These are phyloP conservation scores for Mesoclemmys tuberculata DNA, from an alignment of 2,113 vertebrate species.

Conservation along the genomic window DNA sequence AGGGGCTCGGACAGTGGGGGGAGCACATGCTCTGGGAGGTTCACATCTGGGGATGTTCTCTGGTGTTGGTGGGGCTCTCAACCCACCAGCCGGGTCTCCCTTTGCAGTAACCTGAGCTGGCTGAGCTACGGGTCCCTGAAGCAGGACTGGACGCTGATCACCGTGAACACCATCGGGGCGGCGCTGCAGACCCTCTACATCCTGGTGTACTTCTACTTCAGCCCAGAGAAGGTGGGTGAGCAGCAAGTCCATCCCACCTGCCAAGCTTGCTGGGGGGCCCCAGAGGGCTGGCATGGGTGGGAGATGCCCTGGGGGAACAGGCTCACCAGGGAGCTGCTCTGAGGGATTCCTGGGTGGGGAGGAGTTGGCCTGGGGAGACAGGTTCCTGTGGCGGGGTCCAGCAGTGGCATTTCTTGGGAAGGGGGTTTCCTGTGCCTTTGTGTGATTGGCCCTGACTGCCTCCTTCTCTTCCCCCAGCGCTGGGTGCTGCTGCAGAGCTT, in stretches of 20 bases:
- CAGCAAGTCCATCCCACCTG: neutral
- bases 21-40: neutral
- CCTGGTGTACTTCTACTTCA: conserved; percentile 84
- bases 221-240: conserved; percentile 82
- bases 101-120: conserved; percentile 91
- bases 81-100: neutral
- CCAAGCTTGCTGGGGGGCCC: neutral
- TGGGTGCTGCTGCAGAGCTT: conserved; percentile 69
- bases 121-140: conserved; percentile 91
- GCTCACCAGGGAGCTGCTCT: neutral
- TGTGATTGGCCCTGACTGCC: neutral
- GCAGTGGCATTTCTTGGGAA: neutral
- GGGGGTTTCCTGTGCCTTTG: neutral
- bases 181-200: conserved; percentile 89
- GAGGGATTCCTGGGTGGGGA: neutral
- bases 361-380: neutral
- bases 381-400: neutral
- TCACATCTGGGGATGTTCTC: neutral
- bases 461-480: conserved; percentile 69
- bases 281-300: accelerated
- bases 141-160: conserved; percentile 82
- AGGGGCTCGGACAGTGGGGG: neutral
- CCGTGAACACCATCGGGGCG: conserved; percentile 87
- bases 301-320: neutral
- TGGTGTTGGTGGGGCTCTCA: neutral